Conservation (phyloP, 2,888 invertebrate genomes). For the Chironomus tentans region DNA sequence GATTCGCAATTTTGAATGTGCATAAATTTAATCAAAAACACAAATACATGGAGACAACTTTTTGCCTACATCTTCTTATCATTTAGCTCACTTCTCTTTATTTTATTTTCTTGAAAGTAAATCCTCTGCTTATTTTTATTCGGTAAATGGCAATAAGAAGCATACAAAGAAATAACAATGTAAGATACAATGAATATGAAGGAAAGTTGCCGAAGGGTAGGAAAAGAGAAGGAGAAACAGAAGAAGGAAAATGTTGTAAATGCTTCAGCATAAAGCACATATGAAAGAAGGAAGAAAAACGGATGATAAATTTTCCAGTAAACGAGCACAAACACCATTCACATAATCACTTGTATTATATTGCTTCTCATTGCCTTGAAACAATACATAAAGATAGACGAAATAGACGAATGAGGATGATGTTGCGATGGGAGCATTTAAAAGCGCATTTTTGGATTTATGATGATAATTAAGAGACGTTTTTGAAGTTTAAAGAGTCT, state of each 20-base stretch:
- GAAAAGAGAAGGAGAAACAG: no score
- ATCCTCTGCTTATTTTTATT: no score
- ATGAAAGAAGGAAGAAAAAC: not conserved
- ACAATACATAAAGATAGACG: not conserved
- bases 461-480: no score
- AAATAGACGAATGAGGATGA: no score
- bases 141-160: not conserved
- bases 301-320: not conserved
- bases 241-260: no score
- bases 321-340: not conserved
- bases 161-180: not conserved
- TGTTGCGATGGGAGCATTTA: no score
- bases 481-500: no score
- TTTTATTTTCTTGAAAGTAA: not conserved
- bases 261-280: no score
- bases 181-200: not conserved
- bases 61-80: not conserved
- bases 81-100: not conserved
- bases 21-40: slow-evolving; percentile 6
- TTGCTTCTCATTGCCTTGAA: not conserved
- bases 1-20: slow-evolving; percentile 3
- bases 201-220: not conserved
- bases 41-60: not conserved
- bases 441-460: no score
- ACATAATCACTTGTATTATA: not conserved